phyloP scores from a whole-genome alignment of 2,113 vertebrate species.

The Microcebus murinus region DNA sequence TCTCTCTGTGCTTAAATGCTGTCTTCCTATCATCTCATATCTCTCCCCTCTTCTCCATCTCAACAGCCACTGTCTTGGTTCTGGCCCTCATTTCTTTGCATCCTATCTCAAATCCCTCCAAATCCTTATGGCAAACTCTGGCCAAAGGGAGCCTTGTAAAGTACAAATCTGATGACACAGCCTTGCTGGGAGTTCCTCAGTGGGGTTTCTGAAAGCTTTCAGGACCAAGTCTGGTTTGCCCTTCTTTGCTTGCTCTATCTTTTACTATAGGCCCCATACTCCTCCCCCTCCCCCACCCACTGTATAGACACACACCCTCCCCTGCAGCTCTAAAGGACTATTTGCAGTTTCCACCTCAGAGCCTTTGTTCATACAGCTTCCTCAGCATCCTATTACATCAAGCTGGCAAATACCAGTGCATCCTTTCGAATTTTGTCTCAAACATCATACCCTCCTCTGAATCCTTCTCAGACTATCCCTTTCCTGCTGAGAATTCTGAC shows the following conservation, averaged over 20 bases:
- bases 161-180: neutral
- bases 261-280: neutral
- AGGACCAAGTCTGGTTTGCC: neutral
- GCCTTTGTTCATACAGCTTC: neutral
- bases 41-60: neutral
- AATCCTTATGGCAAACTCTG: neutral
- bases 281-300: fast-evolving
- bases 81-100: neutral
- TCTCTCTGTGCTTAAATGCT: neutral
- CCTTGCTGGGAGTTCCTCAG: neutral
- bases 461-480: neutral
- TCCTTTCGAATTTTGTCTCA: neutral
- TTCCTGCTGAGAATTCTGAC: neutral
- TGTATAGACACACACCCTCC: neutral
- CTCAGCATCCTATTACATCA: neutral
- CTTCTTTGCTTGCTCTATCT: neutral
- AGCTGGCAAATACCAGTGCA: neutral
- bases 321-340: neutral
- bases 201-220: neutral
- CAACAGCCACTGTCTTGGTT: neutral
- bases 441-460: neutral
- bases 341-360: neutral
- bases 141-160: neutral
- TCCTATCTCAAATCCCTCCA: neutral
- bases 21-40: neutral